Evolutionary conservation across 2,113 vertebrate species (phyloP).

Genomic region (Ascaphus truei): DNA sequence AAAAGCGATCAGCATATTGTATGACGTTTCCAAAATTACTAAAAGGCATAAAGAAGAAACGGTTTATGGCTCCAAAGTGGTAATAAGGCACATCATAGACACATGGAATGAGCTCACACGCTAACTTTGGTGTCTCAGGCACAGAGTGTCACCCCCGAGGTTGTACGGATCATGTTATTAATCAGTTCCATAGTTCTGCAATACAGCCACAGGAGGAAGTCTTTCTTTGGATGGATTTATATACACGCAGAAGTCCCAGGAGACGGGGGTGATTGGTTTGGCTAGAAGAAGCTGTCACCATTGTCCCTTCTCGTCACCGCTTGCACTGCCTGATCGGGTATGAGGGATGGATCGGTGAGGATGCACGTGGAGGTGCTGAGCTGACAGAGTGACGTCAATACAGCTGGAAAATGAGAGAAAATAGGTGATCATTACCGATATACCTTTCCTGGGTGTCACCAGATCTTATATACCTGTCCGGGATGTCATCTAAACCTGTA

Average conservation of each 20-base stretch:
- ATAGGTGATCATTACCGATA: background rate
- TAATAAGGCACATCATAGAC: background rate
- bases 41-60: no score
- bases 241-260: background rate
- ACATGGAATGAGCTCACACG: background rate
- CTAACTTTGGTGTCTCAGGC: background rate
- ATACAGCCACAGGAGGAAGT: background rate
- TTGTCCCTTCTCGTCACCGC: conserved; percentile 66
- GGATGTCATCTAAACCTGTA: background rate
- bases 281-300: conserved; percentile 46
- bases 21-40: no score
- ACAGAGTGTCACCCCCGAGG: background rate
- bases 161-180: no score
- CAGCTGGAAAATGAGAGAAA: conserved; percentile 57
- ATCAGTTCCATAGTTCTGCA: background rate
- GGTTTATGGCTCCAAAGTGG: background rate
- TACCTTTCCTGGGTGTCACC: background rate
- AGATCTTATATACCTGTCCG: background rate
- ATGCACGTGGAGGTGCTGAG: conserved; percentile 89
- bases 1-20: no score
- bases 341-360: conserved; percentile 75
- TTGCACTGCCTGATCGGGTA: conserved; percentile 82
- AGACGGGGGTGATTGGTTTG: background rate
- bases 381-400: conserved; percentile 87
- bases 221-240: background rate